Evolutionary conservation across 1,140 invertebrate genomes (phyloP).

Genomic region (Agrypnia vestita): DNA sequence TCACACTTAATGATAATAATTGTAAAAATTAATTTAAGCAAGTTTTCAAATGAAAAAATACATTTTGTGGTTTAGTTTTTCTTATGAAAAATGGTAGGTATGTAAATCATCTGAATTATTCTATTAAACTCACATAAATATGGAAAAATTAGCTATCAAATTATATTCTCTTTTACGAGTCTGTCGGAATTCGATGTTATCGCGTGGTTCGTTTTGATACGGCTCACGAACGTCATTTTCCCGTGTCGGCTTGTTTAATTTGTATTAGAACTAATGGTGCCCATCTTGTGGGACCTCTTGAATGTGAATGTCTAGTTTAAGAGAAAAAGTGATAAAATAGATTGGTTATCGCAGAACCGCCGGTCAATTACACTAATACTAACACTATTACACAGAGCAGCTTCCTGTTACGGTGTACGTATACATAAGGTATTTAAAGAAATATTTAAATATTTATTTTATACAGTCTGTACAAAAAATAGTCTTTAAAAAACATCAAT

Average conservation of each 20-base stretch:
- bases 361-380: conserved; percentile 45
- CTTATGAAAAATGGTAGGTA: background rate
- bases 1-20: too few species aligned
- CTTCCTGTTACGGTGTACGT: conserved; percentile 2
- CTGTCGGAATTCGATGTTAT: conserved; percentile 53
- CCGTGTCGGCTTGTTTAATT: conserved; percentile 24
- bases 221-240: background rate
- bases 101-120: too few species aligned
- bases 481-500: too few species aligned
- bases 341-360: conserved; percentile 51
- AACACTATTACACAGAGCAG: background rate
- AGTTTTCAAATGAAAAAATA: background rate
- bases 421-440: too few species aligned
- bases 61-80: background rate
- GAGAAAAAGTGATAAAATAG: conserved; percentile 46
- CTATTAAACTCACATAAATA: conserved; percentile 48
- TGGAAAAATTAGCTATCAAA: conserved; percentile 51
- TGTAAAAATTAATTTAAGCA: too few species aligned
- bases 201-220: background rate
- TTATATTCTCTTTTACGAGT: conserved; percentile 27
- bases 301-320: conserved; percentile 33
- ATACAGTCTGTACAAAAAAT: too few species aligned
- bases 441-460: too few species aligned
- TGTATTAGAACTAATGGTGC: conserved; percentile 11
- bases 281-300: background rate